A percentile compares a stretch with the other conserved stretches of the same genome.
Evolutionary conservation across 2,113 vertebrate genomes (phyloP).

Genomic region (Peromyscus leucopus): DNA sequence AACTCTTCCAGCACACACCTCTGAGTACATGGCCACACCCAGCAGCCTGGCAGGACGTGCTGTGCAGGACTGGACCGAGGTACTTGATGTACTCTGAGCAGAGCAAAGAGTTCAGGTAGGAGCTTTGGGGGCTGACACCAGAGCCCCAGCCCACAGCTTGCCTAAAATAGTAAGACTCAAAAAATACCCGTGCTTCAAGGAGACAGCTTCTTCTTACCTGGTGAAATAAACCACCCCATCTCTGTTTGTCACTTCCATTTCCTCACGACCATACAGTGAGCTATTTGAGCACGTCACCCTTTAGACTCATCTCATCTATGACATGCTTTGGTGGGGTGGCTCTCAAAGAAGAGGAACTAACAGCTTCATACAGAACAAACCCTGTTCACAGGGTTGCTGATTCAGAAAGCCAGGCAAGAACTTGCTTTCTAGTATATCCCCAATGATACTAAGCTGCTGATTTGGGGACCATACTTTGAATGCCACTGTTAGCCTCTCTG

Average conservation of each 20-base stretch:
- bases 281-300: neutral
- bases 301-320: conserved; percentile 6
- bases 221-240: conserved; percentile 40
- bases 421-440: neutral
- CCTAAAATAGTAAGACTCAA: conserved; percentile 33
- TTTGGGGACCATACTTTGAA: neutral
- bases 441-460: neutral
- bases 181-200: conserved; percentile 12
- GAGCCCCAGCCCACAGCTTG: conserved; percentile 31
- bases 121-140: neutral
- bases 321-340: neutral
- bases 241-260: conserved; percentile 11
- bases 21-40: conserved; percentile 71
- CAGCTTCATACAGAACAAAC: neutral
- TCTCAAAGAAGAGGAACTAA: conserved; percentile 37
- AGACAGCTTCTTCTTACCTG: conserved; percentile 47
- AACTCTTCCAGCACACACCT: conserved; percentile 84
- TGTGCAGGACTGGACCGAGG: conserved; percentile 72
- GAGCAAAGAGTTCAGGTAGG: conserved; percentile 72
- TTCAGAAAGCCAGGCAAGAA: neutral
- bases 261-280: neutral
- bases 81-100: conserved; percentile 38
- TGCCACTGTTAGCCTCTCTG: neutral
- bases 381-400: neutral
- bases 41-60: conserved; percentile 72